Evolutionary conservation across 2,113 vertebrate species (phyloP).

Genomic region (Corvus cornix): DNA sequence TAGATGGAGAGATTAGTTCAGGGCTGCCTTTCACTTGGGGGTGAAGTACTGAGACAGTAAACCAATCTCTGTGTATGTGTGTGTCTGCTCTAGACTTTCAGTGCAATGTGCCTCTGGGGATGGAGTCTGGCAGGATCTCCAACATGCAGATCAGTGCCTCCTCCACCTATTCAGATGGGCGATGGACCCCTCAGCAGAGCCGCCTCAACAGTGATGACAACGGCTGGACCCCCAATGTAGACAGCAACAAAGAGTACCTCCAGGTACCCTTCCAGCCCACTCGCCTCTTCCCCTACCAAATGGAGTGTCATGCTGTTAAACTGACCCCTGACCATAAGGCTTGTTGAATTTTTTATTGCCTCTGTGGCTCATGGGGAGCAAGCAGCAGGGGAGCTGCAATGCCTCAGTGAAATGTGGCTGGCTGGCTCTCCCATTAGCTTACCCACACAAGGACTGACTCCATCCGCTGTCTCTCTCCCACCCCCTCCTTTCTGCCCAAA

Average conservation of each 20-base stretch:
- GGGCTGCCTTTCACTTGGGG: not conserved
- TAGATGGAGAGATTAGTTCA: not conserved
- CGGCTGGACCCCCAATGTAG: slow-evolving; percentile 92
- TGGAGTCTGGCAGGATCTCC: slow-evolving; percentile 93
- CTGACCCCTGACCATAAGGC: slow-evolving; percentile 8
- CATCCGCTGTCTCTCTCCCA: not conserved
- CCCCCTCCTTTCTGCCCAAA: not conserved
- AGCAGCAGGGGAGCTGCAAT: slow-evolving; percentile 37
- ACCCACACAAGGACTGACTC: not conserved
- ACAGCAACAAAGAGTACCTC: slow-evolving; percentile 93
- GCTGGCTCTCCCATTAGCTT: slow-evolving; percentile 31
- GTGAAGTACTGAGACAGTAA: not conserved
- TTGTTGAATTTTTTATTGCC: slow-evolving; percentile 46
- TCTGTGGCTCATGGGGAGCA: not conserved
- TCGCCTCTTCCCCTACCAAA: not conserved
- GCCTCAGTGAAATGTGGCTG: not conserved
- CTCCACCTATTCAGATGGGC: slow-evolving; percentile 85
- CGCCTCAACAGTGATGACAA: slow-evolving; percentile 93
- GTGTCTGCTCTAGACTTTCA: slow-evolving; percentile 82
- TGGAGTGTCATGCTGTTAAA: slow-evolving; percentile 7
- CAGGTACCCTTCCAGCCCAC: slow-evolving; percentile 79
- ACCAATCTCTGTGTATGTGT: not conserved
- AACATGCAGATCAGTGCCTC: slow-evolving; percentile 94
- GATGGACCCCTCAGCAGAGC: slow-evolving; percentile 91
- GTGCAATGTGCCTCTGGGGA: slow-evolving; percentile 90